Percentiles rank a stretch among this genome's conserved stretches.
phyloP scores from a whole-genome alignment of 2,888 invertebrate genomes.

The Graphium colonna region DNA sequence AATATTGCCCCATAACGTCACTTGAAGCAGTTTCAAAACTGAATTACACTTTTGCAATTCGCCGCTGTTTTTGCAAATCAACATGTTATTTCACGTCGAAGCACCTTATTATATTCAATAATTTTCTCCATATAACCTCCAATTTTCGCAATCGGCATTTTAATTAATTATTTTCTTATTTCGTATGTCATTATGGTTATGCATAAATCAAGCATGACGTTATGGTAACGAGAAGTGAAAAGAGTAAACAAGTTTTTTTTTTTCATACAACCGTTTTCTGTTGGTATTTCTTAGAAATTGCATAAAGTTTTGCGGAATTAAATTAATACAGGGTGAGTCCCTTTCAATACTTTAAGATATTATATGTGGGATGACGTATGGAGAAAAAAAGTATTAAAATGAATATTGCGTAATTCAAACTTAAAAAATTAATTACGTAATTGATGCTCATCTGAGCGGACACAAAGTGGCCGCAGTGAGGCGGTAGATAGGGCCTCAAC shows the following conservation, averaged over 20 bases:
- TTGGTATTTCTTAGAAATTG: too few species aligned
- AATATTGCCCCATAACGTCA: slow-evolving; percentile 10
- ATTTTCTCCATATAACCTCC: slow-evolving; percentile 3
- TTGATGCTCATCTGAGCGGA: too few species aligned
- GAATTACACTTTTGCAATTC: slow-evolving; percentile 15
- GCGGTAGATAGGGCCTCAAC: too few species aligned
- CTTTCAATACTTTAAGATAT: too few species aligned
- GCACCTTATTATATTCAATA: slow-evolving; percentile 9
- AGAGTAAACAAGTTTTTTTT: neutral
- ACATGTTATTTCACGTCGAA: neutral
- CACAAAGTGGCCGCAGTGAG: too few species aligned
- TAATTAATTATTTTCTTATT: slow-evolving; percentile 1
- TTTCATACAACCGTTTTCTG: neutral
- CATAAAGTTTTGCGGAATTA: too few species aligned
- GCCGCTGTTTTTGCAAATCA: slow-evolving; percentile 15
- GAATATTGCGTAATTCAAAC: too few species aligned
- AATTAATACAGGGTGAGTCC: too few species aligned
- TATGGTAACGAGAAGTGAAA: neutral
- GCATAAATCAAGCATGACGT: neutral
- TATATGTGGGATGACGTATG: too few species aligned
- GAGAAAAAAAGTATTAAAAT: too few species aligned
- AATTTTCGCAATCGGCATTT: neutral
- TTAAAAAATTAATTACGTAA: too few species aligned
- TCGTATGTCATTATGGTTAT: neutral
- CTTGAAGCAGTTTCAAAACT: slow-evolving; percentile 8